Base-by-base conservation (phyloP, 2,113 vertebrate genomes). In the Hippopotamus amphibius region DNA sequence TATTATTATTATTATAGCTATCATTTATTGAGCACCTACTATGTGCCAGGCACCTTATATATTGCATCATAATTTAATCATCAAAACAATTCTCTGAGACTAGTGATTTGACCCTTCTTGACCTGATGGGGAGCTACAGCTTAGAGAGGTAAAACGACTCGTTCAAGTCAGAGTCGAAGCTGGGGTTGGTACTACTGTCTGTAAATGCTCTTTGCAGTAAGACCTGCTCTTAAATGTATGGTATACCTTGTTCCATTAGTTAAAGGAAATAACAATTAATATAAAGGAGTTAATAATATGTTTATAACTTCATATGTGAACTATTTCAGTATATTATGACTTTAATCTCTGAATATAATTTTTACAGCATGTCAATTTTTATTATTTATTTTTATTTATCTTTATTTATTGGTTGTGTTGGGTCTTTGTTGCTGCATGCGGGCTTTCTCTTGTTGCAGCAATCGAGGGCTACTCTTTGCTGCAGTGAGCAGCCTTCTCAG, bases 261-360 rank as follows among this genome's bases (percentile, higher is more conserved):
- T 80, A 43, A 82, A 48, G 37, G 43, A 83, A 87, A 92, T 86
- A 8, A 66, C 85, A 95, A 4, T 66, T 53, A 30, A 66, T 59
- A 30, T 13, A 33, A 43, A 72, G n/a, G 65, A 76, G 6, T 66
- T 30, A 63, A 88, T 43, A 43, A 10, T 72, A 21, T 33, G 22
- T 41, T 82, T 83, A 65, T 92, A 86, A 97, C n/a, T 48, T 84
- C 46, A 55, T 50, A 19, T 59, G 21, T 92, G 50, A 92, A 59
- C n/a, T 84, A 16, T 92, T 69, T 94, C n/a, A 55, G 11, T 71
- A 66, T 68, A 59, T 33, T 92, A 74, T 79, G 14, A n/a, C 50
- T 86, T 95, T 26, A 19, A 61, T 53, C 57, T 95, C 10, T 59
- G 89, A 91, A 69, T 71, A 72, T n/a, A 53, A 76, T 79, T 59